A percentile compares a stretch with the other conserved stretches of the same genome.
These are phyloP conservation scores for Myotis planiceps DNA, from an alignment of 2,797 vertebrate genomes.

Conservation along the genomic window DNA sequence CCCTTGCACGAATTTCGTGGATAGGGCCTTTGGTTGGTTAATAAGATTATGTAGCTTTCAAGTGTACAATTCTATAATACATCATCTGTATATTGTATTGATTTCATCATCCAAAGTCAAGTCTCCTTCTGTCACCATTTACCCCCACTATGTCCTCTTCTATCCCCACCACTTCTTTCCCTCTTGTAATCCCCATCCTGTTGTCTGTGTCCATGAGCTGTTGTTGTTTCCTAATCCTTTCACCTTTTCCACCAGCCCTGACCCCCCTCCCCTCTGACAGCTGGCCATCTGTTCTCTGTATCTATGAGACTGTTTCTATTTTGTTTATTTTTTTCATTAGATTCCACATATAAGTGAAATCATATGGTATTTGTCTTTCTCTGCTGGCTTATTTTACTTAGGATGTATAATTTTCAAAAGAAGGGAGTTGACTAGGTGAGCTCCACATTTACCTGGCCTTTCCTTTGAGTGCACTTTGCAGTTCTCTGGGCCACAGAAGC, in stretches of 20 bases:
- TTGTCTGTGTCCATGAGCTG: background rate
- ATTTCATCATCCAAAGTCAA: background rate
- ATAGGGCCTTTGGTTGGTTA: background rate
- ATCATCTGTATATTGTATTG: background rate
- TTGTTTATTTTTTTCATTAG: background rate
- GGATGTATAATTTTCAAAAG: background rate
- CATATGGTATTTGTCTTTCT: background rate
- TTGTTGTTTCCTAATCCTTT: background rate
- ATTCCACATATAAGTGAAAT: background rate
- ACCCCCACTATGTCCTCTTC: background rate
- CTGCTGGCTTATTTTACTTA: background rate
- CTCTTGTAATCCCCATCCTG: background rate
- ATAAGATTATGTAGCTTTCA: background rate
- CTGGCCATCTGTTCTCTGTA: background rate
- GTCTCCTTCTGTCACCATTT: background rate
- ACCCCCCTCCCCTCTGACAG: background rate
- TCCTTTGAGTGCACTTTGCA: background rate
- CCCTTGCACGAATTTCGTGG: no score
- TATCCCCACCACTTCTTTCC: background rate
- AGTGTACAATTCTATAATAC: background rate
- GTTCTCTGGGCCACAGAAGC: background rate
- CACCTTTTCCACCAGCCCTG: background rate
- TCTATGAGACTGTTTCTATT: background rate
- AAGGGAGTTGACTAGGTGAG: background rate
- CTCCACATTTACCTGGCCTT: background rate